phyloP scores from a whole-genome alignment of 2,888 invertebrate genomes.

The Perizoma affinitatum region DNA sequence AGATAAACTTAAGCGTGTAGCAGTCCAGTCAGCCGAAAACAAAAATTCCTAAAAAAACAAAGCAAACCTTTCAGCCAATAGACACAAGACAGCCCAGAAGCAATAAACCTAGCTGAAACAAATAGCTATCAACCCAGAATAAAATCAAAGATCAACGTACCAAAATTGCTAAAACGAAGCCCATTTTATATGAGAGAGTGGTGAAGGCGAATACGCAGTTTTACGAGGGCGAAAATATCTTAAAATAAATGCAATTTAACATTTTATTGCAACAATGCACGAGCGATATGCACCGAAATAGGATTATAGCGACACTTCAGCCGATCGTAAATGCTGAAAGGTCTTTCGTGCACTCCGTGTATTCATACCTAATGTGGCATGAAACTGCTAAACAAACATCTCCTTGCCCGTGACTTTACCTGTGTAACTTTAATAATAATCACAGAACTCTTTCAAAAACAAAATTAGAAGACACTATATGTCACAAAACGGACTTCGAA shows the following conservation, averaged over 20 bases:
- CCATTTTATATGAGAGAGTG: slow-evolving; percentile 36
- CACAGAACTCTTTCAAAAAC: no score
- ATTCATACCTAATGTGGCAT: slow-evolving; percentile 11
- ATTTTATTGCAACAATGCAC: slow-evolving; percentile 60
- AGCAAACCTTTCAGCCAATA: slow-evolving; percentile 14
- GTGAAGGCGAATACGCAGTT: slow-evolving; percentile 32
- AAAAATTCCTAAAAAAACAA: slow-evolving; percentile 1
- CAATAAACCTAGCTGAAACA: slow-evolving; percentile 27
- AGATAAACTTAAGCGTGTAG: no score
- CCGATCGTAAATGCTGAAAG: slow-evolving; percentile 37
- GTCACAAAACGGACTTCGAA: no score
- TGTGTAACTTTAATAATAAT: no score
- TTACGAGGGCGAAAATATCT: slow-evolving; percentile 26
- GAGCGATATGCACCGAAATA: slow-evolving; percentile 52
- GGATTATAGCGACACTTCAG: slow-evolving; percentile 49
- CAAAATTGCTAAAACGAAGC: slow-evolving; percentile 22
- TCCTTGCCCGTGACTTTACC: not conserved
- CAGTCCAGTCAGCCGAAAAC: no score
- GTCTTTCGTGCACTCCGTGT: slow-evolving; percentile 29
- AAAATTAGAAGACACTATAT: no score
- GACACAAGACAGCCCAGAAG: slow-evolving; percentile 9
- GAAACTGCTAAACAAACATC: not conserved
- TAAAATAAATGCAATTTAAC: slow-evolving; percentile 75
- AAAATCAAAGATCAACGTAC: slow-evolving; percentile 35
- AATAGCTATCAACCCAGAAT: slow-evolving; percentile 24